phyloP scores from a whole-genome alignment of 2,888 invertebrate genomes.

The Crossocerus cetratus region DNA sequence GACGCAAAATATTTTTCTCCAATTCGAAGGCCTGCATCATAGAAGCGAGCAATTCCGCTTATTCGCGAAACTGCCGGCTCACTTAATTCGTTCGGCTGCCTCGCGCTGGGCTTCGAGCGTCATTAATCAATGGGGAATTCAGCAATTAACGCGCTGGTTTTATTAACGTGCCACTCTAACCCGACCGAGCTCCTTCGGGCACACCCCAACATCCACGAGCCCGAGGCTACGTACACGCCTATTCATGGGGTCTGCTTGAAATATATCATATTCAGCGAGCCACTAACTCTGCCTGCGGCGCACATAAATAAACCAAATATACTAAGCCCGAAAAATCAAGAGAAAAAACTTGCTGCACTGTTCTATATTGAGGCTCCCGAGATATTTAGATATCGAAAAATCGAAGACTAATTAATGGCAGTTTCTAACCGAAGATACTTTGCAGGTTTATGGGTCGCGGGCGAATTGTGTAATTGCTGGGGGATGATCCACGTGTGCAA shows the following conservation, averaged over 20 bases:
- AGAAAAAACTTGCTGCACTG: no score
- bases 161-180: slow-evolving; percentile 49
- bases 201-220: background rate
- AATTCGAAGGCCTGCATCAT: slow-evolving; percentile 27
- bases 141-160: slow-evolving; percentile 57
- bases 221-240: background rate
- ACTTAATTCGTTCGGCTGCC: slow-evolving; percentile 21
- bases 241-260: background rate
- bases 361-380: no score
- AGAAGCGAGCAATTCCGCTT: slow-evolving; percentile 34
- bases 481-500: no score
- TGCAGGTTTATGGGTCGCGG: no score
- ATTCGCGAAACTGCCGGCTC: slow-evolving; percentile 42
- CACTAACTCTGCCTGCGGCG: no score
- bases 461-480: no score
- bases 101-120: slow-evolving; percentile 16
- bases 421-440: no score
- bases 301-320: no score
- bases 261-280: background rate
- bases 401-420: no score
- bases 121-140: slow-evolving; percentile 60
- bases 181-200: background rate
- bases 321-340: no score
- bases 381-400: no score
- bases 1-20: slow-evolving; percentile 19